Percentiles rank a stretch among this genome's conserved stretches.
phyloP scores from a whole-genome alignment of 2,113 vertebrate species.

The Paedocypris sp. region DNA sequence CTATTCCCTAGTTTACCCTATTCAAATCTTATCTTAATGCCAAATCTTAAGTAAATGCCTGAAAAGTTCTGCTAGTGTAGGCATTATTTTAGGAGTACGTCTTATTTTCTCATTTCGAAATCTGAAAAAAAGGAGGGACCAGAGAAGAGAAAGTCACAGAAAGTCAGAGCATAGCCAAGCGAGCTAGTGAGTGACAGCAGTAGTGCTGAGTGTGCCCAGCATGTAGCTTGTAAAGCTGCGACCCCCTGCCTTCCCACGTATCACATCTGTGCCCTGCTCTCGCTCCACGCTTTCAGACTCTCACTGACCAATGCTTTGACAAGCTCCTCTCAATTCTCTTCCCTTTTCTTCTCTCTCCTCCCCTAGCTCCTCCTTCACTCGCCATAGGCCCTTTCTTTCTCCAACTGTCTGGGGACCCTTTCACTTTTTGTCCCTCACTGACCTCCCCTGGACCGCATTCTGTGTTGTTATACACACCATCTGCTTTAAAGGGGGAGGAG shows the following conservation, averaged over 20 bases:
- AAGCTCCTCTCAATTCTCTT: slow-evolving; percentile 55
- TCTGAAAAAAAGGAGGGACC: not conserved
- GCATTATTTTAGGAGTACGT: too few species aligned
- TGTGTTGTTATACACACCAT: slow-evolving; percentile 83
- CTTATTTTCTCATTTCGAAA: not conserved
- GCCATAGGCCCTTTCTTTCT: slow-evolving; percentile 68
- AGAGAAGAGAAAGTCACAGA: not conserved
- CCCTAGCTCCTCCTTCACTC: slow-evolving; percentile 44
- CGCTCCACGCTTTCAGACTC: slow-evolving; percentile 36
- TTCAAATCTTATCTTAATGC: too few species aligned
- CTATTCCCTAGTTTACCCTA: too few species aligned
- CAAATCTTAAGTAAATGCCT: too few species aligned
- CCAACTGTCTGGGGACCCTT: slow-evolving; percentile 73
- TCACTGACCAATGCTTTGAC: slow-evolving; percentile 44
- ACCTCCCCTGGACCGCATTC: slow-evolving; percentile 79
- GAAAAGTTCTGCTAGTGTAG: too few species aligned
- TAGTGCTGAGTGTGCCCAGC: slow-evolving; percentile 53
- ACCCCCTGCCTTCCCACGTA: slow-evolving; percentile 50
- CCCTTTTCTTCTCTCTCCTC: slow-evolving; percentile 47
- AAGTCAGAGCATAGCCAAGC: not conserved
- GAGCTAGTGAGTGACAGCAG: slow-evolving; percentile 50
- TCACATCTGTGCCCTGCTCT: slow-evolving; percentile 59
- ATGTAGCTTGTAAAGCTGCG: slow-evolving; percentile 49
- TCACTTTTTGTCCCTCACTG: slow-evolving; percentile 82
- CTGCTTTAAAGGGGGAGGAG: slow-evolving; percentile 61